Base-by-base conservation (phyloP, 2,888 invertebrate species). In the Drosophila atroscutellata region DNA sequence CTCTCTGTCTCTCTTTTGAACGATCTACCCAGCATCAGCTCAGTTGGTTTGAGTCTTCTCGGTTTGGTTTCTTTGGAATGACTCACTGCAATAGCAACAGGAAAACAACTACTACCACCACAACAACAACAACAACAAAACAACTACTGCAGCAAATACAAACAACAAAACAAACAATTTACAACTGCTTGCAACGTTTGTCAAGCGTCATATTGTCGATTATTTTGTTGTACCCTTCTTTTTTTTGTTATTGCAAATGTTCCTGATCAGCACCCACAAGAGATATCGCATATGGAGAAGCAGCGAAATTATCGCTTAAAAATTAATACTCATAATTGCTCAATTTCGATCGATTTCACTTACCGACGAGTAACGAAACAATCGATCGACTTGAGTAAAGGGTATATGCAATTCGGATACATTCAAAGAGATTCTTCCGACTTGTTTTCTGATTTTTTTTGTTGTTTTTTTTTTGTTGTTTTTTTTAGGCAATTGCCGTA, bases 171-270 rank as follows among this genome's bases (percentile, higher is more conserved):
- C 32, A 54, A 50, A 54, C 72, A 77, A 64, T 61, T 63, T 62
- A 74, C 77, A 81, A 74, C 81, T 77, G 81, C 67, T 68, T 65
- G 67, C 67, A 76, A 63, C 65, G 63, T 76, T 45, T 8, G 24
- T 24, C 24, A 45, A 45, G 45, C 15, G 15, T 24, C 15, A 8
- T 7, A 34, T 34, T 60, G 57, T 51, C 63, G 56, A 54, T 66
- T 54, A 59, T 30, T 24, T 51, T 49, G 42, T 15, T 20, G 36
- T 72, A 72, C 72, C 26, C 64, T 71, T 5, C 39, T 5, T 6
- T 34, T 34, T 13, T 1, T 37, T 18, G 32, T 37, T 18, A 15
- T 15, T 15, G 8, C 8, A 45, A 15, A 47, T 26, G 13, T 32
- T 47, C 24, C 20, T 5, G 8, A n/a, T 26, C n/a, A 39, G 26